phyloP scores from a whole-genome alignment of 1,140 invertebrate genomes.

The Pectinophora gossypiella region DNA sequence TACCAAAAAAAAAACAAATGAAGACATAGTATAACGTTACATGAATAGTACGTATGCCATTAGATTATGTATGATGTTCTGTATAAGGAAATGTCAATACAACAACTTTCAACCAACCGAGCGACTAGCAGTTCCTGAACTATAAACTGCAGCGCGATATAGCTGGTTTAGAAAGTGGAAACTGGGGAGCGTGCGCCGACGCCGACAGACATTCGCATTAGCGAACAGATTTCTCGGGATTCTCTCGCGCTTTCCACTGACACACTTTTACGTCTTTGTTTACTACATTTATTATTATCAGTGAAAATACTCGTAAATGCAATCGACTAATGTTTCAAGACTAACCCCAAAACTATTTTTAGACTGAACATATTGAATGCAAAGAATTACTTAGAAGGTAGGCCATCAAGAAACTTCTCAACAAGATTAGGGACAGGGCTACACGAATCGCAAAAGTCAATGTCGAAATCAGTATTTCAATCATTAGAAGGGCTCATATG shows the following conservation, averaged over 20 bases:
- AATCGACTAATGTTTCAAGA: too few species aligned
- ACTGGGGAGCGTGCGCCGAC: slow-evolving; percentile 38
- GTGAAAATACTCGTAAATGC: too few species aligned
- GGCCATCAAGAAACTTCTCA: background rate
- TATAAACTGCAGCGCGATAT: slow-evolving; percentile 50
- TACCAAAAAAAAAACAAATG: too few species aligned
- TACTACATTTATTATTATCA: slow-evolving; percentile 16
- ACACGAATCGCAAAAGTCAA: slow-evolving; percentile 53
- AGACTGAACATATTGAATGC: too few species aligned
- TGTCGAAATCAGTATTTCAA: slow-evolving; percentile 54
- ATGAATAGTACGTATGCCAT: background rate
- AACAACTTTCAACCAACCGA: slow-evolving; percentile 35
- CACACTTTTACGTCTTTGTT: slow-evolving; percentile 46
- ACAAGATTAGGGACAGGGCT: slow-evolving; percentile 42
- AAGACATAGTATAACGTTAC: too few species aligned
- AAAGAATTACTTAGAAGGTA: too few species aligned
- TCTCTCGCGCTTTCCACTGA: slow-evolving; percentile 70
- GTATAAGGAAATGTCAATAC: slow-evolving; percentile 49
- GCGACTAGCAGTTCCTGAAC: slow-evolving; percentile 53
- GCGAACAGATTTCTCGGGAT: slow-evolving; percentile 66
- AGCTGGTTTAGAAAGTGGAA: slow-evolving; percentile 69
- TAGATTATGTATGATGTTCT: slow-evolving; percentile 9
- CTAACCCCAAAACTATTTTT: too few species aligned
- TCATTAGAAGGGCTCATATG: slow-evolving; percentile 67
- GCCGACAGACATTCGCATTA: slow-evolving; percentile 25